phyloP scores from a whole-genome alignment of 2,113 vertebrate species.

The Platysteira castanea region DNA sequence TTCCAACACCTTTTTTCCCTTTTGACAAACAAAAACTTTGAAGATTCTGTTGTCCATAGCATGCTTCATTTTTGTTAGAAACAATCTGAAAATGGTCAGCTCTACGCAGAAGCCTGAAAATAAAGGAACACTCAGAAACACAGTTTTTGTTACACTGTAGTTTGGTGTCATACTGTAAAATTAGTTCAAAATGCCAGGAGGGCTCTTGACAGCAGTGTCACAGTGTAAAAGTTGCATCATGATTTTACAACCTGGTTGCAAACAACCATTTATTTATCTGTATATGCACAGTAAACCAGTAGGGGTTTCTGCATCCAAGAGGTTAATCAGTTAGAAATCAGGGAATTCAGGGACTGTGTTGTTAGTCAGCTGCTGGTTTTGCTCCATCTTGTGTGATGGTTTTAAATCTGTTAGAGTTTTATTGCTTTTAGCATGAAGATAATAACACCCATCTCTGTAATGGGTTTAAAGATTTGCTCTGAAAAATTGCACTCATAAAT shows the following conservation, averaged over 20 bases:
- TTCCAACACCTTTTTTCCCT: neutral
- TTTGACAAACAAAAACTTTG: neutral
- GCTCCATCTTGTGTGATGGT: neutral
- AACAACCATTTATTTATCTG: neutral
- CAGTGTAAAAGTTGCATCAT: neutral
- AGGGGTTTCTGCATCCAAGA: neutral
- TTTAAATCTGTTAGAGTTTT: neutral
- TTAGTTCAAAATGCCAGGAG: neutral
- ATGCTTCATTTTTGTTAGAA: neutral
- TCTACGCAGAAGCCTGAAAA: neutral
- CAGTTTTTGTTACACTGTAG: neutral
- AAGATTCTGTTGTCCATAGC: neutral
- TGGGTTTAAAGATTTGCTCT: neutral
- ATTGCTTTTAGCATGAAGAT: neutral
- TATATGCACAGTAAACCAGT: neutral
- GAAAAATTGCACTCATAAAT: neutral
- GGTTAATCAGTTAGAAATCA: neutral
- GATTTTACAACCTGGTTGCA: neutral
- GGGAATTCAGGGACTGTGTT: neutral
- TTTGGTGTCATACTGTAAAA: neutral
- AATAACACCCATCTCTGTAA: neutral
- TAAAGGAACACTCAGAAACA: neutral
- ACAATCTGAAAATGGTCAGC: neutral
- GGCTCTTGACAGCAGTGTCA: neutral
- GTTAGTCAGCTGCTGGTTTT: neutral